Evolutionary conservation across 1,140 invertebrate genomes (phyloP), one percentile per base, ranked within the genome.

Genomic region (Melipona quadrifasciata): DNA sequence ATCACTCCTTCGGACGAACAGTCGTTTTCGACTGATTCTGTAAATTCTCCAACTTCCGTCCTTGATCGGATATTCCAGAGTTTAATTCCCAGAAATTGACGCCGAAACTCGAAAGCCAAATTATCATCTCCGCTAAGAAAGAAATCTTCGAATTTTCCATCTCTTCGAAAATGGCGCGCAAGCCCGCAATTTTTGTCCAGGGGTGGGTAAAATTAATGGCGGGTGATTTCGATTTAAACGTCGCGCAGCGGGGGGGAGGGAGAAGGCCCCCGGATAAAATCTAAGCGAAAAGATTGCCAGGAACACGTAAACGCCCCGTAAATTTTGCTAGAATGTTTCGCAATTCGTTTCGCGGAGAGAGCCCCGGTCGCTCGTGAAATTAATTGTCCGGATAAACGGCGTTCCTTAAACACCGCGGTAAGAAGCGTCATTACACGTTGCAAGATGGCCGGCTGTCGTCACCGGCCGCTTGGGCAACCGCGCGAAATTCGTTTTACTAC

Each of bases 401-500:
- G 87, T 89, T 89, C 84, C 73, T 81, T 75, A 71, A 88, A 85
- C 78, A n/a, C 72, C 77, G 21, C 65, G 55, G 82, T 74, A 88
- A 88, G 68, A 88, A 87, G 77, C 84, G 80, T 87, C 82, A 88
- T 88, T 87, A 87, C 82, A 85, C 82, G 80, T 88, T 81, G 82
- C 87, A 74, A 47, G 86, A 80, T 84, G 86, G 75, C 72, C 75
- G 77, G 70, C 82, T 88, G 87, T 88, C 87, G 87, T 88, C 87
- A 88, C 86, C 76, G 81, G 57, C 39, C 74, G 55, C 84, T 88
- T 88, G 80, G 86, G 82, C 34, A 88, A 88, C 77, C 51, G 82
- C 77, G 84, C 82, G 68, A 88, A 88, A 88, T 88, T 88, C 86
- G 86, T 88, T 88, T 88, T 88, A 88, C 87, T 82, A 85, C 76